A percentile compares a stretch with the other conserved stretches of the same genome.
phyloP scores from a whole-genome alignment of 2,888 invertebrate species.

The Hirtodrosophila confusa region DNA sequence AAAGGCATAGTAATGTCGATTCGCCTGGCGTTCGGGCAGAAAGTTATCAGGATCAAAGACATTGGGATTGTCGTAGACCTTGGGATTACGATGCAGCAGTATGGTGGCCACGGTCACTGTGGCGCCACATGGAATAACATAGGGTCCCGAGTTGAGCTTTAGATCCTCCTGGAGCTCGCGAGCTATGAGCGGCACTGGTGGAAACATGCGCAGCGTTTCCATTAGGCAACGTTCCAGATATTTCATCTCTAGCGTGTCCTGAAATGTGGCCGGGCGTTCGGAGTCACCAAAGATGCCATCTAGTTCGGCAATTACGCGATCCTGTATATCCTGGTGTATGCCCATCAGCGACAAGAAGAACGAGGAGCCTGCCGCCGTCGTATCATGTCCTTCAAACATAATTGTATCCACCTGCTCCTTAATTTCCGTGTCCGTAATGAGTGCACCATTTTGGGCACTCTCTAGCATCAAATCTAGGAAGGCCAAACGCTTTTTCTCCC shows the following conservation, averaged over 20 bases:
- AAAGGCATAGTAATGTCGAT: constrained; percentile 92
- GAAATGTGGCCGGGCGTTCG: constrained; percentile 90
- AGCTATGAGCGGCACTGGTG: constrained; percentile 91
- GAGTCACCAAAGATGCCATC: constrained; percentile 91
- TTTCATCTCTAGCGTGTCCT: constrained; percentile 94
- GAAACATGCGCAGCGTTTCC: constrained; percentile 92
- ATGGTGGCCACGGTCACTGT: constrained; percentile 87
- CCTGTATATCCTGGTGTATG: constrained; percentile 89
- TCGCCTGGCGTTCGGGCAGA: constrained; percentile 90
- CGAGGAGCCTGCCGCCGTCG: constrained; percentile 92
- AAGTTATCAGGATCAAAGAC: constrained; percentile 94
- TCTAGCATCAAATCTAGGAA: constrained; percentile 94
- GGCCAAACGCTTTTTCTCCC: constrained; percentile 92
- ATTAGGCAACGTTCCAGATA: constrained; percentile 92
- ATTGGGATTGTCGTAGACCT: constrained; percentile 90
- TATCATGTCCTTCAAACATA: constrained; percentile 95
- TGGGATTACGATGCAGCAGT: constrained; percentile 89
- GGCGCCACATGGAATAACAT: constrained; percentile 88
- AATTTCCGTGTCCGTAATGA: constrained; percentile 90
- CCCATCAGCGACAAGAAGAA: constrained; percentile 92
- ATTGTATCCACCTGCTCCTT: constrained; percentile 94
- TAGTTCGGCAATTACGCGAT: constrained; percentile 89
- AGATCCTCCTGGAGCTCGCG: constrained; percentile 90
- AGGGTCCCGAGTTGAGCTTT: constrained; percentile 88
- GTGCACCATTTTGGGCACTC: constrained; percentile 89